phyloP scores from a whole-genome alignment of 1,140 invertebrate genomes.

The Rhizoglyphus robini region DNA sequence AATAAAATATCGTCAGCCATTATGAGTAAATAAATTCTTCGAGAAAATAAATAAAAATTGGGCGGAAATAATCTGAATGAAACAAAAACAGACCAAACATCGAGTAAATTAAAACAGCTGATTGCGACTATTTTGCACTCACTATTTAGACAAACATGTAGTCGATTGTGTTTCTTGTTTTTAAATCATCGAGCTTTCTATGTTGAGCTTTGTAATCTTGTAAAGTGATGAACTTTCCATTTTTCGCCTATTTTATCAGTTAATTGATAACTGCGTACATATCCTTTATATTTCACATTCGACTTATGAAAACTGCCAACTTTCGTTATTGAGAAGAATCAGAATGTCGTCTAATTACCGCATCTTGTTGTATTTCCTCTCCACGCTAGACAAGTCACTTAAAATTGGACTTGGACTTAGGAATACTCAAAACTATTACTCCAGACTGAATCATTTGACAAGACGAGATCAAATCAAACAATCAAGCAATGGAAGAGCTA shows the following conservation, averaged over 20 bases:
- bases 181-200: no score
- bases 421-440: conserved; percentile 22
- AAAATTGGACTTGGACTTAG: conserved; percentile 3
- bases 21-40: neutral
- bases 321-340: no score
- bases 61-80: neutral
- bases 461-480: conserved; percentile 24
- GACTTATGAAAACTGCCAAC: no score
- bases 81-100: neutral
- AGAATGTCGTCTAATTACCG: conserved; percentile 20
- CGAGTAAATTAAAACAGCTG: neutral
- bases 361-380: conserved; percentile 15
- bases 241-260: neutral
- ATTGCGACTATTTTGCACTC: no score
- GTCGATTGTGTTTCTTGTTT: no score
- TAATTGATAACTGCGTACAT: neutral
- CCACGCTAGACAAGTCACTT: conserved; percentile 3
- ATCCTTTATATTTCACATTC: no score
- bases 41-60: no score
- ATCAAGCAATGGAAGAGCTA: conserved; percentile 23
- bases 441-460: conserved; percentile 23
- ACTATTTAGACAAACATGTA: no score
- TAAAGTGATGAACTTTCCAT: neutral
- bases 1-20: conserved; percentile 18
- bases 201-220: neutral